Evolutionary conservation across 2,797 vertebrate species (phyloP), one percentile per base, ranked within the genome.

Genomic region (Streptopelia turtur): DNA sequence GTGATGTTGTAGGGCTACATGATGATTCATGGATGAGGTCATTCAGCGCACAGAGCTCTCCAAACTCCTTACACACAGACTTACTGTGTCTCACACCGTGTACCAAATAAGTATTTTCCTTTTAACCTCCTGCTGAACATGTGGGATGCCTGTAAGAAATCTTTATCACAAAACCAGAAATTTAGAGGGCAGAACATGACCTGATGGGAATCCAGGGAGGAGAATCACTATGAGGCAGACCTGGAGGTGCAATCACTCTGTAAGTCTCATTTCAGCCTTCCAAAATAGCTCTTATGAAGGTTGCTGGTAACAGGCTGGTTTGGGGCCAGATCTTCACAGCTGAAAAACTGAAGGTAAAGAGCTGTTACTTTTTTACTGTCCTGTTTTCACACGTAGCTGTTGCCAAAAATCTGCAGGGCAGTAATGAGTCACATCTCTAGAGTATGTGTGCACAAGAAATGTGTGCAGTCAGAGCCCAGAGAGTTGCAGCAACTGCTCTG

Each of bases 401-500:
- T 79, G 66, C 4, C 37, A 74, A 66, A 78, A 72, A 45, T 28
- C 56, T 56, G 60, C 25, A 65, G 39, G 31, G 52, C 63, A 71
- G 7, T 31, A 71, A 28, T 9, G n/a, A 81, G 23, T 41, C 25
- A 11, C 27, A 13, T 35, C n/a, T 61, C 45, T 41, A 47, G n/a
- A 27, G 11, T 13, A 16, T 10, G 28, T 0, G 4, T 50, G 33
- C 16, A 5, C 20, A 27, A 55, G 35, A 33, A 7, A 2, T 1
- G 15, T 14, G 22, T 76, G 31, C 30, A 28, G 59, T n/a, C 20
- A 63, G 85, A 92, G 30, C 71, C 60, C 53, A 78, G 31, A 30
- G 90, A 83, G 65, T 61, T 93, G 45, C 71, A 60, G 18, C 18
- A 49, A 81, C 37, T n/a, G 33, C 90, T 89, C 86, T 31, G 5